Conservation (phyloP, 2,888 invertebrate species). For the Drosophila peninsularis region DNA sequence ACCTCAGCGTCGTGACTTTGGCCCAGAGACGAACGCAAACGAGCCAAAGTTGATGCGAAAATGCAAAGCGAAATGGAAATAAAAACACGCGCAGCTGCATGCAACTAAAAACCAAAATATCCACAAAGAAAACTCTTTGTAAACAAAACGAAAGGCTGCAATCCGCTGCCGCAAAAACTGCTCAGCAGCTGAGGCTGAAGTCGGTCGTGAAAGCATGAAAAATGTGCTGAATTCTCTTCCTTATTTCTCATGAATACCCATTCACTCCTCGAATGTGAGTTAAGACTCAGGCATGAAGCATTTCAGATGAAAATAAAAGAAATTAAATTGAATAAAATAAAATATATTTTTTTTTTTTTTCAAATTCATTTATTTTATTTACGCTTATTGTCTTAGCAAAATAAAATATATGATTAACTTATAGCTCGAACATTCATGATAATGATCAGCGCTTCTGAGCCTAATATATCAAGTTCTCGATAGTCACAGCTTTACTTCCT, state of each 20-base stretch:
- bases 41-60: constrained; percentile 19
- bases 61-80: constrained; percentile 7
- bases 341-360: no score
- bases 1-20: constrained; percentile 51
- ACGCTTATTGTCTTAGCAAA: no score
- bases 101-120: constrained; percentile 58
- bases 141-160: constrained; percentile 50
- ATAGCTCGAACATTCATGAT: no score
- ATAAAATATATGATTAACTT: no score
- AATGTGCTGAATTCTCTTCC: constrained; percentile 49
- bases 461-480: no score
- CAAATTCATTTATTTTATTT: no score
- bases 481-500: no score
- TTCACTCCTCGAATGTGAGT: not conserved
- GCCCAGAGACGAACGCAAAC: constrained; percentile 42
- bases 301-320: no score
- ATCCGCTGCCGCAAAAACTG: constrained; percentile 27
- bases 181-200: constrained; percentile 39
- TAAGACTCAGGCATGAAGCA: no score
- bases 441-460: no score
- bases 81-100: constrained; percentile 27
- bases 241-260: not conserved
- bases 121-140: constrained; percentile 31
- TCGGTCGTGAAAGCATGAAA: constrained; percentile 23
- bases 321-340: no score